Evolutionary conservation across 2,113 vertebrate species (phyloP), one percentile per base, ranked within the genome.

Genomic region (Aviceda subcristata): DNA sequence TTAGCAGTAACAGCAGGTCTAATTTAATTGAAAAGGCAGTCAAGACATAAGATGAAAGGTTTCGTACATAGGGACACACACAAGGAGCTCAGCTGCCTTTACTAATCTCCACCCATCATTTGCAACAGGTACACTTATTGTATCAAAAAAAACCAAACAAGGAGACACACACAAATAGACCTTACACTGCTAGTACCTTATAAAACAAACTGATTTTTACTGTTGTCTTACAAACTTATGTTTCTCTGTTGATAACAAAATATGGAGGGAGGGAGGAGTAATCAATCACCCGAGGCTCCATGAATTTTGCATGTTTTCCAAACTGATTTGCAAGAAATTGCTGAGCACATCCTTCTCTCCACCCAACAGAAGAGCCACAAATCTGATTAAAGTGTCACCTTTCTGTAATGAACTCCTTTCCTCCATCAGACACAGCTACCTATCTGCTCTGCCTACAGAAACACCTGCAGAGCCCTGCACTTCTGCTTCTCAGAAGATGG

Each of bases 61-160:
- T 91, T 71, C 0, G 0, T 39, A 63, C 27, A 15, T 1, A 66
- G 36, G 9, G 30, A 50, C 11, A 36, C 34, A 59, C 9, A 38
- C 9, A 14, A 29, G 22, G 51, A 83, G 45, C 27, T 63, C 5
- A 1, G 30, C 32, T 88, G n/a, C 46, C 41, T 71, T 63, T 56
- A 41, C 76, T 38, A 43, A 78, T 50, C 27, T 77, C 68, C 18
- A 46, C 29, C 4, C 21, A 17, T 2, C 57, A 7, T n/a, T 20
- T 75, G 51, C 23, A 91, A 68, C 0, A 4, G 20, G 11, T 51
- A 80, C 2, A 15, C 27, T 69, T 77, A 74, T 6, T 27, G 6
- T 22, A 59, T 53, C 2, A 80, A 59, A 63, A 60, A 84, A 90
- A 92, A n/a, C n/a, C n/a, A n/a, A n/a, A 15, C 10, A 26, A 36